Conservation (phyloP, 2,888 invertebrate species). For the Hypselothyrea guttata region DNA sequence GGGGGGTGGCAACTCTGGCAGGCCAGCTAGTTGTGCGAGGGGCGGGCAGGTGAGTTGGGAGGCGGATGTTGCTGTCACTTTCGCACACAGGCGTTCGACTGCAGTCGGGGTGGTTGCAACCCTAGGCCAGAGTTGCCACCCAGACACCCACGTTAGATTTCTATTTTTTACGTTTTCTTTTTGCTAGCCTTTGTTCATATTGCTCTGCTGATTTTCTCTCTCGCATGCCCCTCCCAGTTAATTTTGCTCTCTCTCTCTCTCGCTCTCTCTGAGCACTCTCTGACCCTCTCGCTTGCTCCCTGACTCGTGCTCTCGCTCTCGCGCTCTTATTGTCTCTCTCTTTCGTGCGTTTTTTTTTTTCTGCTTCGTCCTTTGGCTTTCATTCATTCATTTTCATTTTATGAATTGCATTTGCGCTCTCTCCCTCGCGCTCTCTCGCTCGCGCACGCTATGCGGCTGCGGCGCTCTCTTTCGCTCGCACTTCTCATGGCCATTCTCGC, state of each 20-base stretch:
- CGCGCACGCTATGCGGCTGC: constrained; percentile 21
- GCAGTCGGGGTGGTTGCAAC: constrained; percentile 62
- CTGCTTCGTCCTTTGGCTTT: constrained; percentile 21
- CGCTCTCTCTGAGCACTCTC: constrained; percentile 21
- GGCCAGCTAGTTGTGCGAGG: constrained; percentile 15
- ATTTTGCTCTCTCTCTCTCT: constrained; percentile 63
- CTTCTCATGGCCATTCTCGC: constrained; percentile 42
- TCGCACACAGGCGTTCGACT: constrained; percentile 57
- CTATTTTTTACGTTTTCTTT: constrained; percentile 6
- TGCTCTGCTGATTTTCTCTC: constrained; percentile 50
- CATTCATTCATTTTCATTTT: constrained; percentile 64
- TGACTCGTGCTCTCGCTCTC: constrained; percentile 11
- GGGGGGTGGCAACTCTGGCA: background rate
- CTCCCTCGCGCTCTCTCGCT: constrained; percentile 24
- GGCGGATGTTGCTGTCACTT: constrained; percentile 58
- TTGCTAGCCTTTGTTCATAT: constrained; percentile 46
- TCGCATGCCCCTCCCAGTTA: constrained; percentile 74
- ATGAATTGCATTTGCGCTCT: constrained; percentile 62
- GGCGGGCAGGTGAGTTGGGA: constrained; percentile 1
- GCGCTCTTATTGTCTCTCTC: constrained; percentile 18
- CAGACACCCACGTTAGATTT: background rate
- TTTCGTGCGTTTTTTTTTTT: constrained; percentile 16
- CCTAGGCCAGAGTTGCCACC: constrained; percentile 17
- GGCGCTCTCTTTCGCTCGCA: constrained; percentile 11
- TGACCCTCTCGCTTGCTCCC: constrained; percentile 3